Conservation (phyloP, 2,888 invertebrate species). For the Trilocha varians region DNA sequence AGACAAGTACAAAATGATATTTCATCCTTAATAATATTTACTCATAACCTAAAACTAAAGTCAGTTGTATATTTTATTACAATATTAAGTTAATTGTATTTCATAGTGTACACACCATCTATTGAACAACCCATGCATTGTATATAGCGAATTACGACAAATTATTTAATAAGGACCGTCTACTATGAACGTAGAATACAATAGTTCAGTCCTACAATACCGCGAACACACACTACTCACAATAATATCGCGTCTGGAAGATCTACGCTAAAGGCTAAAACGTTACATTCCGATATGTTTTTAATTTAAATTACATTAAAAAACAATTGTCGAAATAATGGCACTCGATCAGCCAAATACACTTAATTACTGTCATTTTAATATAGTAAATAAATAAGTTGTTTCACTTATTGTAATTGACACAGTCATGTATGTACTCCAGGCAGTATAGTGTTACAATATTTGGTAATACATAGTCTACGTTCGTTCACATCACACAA, state of each 20-base stretch:
- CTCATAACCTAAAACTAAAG: constrained; percentile 65
- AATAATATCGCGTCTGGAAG: constrained; percentile 60
- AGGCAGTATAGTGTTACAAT: not conserved
- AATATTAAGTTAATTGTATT: constrained; percentile 43
- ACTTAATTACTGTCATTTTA: constrained; percentile 27
- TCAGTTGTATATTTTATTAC: constrained; percentile 66
- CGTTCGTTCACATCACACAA: not conserved
- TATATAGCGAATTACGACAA: constrained; percentile 22
- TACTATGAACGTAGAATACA: constrained; percentile 22
- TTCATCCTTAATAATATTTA: constrained; percentile 62
- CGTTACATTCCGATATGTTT: constrained; percentile 68
- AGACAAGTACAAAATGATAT: constrained; percentile 74
- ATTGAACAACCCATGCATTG: constrained; percentile 40
- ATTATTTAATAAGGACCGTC: constrained; percentile 10
- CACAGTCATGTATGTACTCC: not conserved
- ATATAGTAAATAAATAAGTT: constrained; percentile 32
- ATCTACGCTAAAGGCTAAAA: constrained; percentile 70
- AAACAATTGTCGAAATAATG: constrained; percentile 60
- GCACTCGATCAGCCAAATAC: constrained; percentile 55
- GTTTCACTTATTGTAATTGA: not conserved
- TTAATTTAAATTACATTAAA: constrained; percentile 53
- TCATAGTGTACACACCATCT: constrained; percentile 46
- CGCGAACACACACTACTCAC: constrained; percentile 42
- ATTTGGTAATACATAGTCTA: not conserved
- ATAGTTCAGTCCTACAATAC: constrained; percentile 5